phyloP scores from a whole-genome alignment of 2,888 invertebrate species.

The Cerceris ruficornis region DNA sequence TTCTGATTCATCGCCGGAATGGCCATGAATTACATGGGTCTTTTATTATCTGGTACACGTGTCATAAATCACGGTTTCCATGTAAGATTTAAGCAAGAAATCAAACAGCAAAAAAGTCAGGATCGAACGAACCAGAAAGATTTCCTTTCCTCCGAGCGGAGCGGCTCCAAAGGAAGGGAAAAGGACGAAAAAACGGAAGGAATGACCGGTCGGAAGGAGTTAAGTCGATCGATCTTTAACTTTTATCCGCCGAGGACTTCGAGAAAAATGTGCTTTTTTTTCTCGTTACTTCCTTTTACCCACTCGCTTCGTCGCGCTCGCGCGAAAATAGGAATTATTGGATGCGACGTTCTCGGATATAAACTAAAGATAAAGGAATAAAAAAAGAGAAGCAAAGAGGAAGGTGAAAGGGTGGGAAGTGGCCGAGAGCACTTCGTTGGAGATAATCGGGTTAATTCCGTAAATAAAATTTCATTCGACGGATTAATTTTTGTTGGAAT shows the following conservation, averaged over 20 bases:
- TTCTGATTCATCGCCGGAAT: background rate
- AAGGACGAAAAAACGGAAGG: constrained; percentile 8
- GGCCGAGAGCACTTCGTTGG: background rate
- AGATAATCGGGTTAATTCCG: background rate
- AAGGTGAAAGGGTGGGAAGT: no score
- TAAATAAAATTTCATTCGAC: background rate
- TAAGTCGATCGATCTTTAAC: constrained; percentile 53
- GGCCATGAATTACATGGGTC: background rate
- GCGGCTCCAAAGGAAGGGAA: constrained; percentile 12
- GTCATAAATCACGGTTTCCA: constrained; percentile 9
- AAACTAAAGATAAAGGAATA: background rate
- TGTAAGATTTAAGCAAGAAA: constrained; percentile 26
- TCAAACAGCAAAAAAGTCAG: constrained; percentile 16
- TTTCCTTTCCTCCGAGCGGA: constrained; percentile 35
- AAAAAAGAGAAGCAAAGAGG: background rate
- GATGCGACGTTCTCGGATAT: background rate
- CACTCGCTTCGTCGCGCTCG: background rate
- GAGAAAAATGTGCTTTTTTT: constrained; percentile 25
- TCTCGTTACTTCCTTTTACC: constrained; percentile 12
- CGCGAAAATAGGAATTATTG: background rate
- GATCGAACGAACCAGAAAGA: constrained; percentile 29
- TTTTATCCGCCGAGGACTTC: constrained; percentile 13
- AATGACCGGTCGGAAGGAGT: constrained; percentile 38
- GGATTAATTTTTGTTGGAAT: background rate
- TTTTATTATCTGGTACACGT: constrained; percentile 4